Evolutionary conservation across 2,888 invertebrate species (phyloP).

Genomic region (Mystacides longicornis): DNA sequence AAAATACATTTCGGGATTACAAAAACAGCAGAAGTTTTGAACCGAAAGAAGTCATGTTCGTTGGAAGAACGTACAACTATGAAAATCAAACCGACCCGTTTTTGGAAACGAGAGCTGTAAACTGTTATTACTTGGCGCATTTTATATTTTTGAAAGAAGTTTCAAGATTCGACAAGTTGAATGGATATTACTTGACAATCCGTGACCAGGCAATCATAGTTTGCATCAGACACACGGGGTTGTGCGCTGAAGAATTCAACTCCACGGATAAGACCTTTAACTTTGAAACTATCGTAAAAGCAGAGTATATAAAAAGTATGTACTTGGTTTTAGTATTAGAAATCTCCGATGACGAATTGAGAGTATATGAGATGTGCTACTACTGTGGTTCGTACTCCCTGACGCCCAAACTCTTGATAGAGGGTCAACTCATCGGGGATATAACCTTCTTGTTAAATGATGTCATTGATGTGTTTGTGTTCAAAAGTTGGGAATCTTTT

Average conservation of each 20-base stretch:
- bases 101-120: neutral
- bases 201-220: neutral
- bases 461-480: neutral
- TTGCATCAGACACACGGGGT: neutral
- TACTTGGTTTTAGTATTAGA: neutral
- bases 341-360: neutral
- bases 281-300: neutral
- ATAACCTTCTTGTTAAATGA: neutral
- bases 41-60: neutral
- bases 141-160: neutral
- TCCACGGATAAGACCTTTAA: neutral
- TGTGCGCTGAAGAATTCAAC: neutral
- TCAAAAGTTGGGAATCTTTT: neutral
- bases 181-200: neutral
- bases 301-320: too few relatives aligned
- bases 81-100: neutral
- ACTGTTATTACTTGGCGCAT: neutral
- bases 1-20: neutral
- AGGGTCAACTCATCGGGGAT: neutral
- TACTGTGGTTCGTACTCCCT: neutral
- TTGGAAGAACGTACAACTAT: neutral
- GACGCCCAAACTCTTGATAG: neutral
- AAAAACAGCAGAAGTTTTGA: neutral
- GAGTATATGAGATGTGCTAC: neutral
- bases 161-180: neutral